Percentiles rank a stretch among this genome's conserved stretches.
Conservation (phyloP, 2,113 vertebrate genomes). For the Brienomyrus longianalis region DNA sequence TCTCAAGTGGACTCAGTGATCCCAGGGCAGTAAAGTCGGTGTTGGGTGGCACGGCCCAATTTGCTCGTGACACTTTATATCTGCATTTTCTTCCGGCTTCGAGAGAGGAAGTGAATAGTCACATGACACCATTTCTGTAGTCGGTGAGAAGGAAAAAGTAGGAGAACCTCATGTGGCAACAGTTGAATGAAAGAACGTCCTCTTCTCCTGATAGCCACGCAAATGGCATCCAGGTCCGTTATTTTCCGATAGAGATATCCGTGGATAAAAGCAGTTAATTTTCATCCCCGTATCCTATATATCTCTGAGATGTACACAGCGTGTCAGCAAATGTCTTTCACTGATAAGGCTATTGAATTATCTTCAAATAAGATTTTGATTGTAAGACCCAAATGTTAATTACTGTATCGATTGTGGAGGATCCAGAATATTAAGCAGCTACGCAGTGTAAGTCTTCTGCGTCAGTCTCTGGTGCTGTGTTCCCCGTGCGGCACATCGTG, state of each 20-base stretch:
- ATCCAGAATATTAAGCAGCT: conserved; percentile 15
- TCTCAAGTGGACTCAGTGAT: not conserved
- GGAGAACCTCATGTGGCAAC: not conserved
- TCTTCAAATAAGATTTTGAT: conserved; percentile 26
- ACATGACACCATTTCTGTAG: not conserved
- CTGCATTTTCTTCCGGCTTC: not conserved
- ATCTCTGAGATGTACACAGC: conserved; percentile 16
- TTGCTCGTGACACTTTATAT: not conserved
- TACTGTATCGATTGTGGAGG: conserved; percentile 17
- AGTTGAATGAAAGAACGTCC: not conserved
- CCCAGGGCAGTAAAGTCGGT: not conserved
- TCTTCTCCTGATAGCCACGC: not conserved
- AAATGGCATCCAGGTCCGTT: not conserved
- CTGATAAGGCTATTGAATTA: conserved; percentile 24
- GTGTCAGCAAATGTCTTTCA: conserved; percentile 7
- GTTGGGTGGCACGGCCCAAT: not conserved
- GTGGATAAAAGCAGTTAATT: not conserved
- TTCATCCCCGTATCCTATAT: not conserved
- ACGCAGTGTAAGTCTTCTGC: not conserved
- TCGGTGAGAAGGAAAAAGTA: not conserved
- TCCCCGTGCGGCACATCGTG: not conserved
- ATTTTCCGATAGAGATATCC: not conserved
- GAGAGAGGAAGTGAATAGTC: not conserved
- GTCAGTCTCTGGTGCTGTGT: not conserved
- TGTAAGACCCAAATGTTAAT: conserved; percentile 23